phyloP scores from a whole-genome alignment of 2,113 vertebrate genomes.

The Zingel zingel region DNA sequence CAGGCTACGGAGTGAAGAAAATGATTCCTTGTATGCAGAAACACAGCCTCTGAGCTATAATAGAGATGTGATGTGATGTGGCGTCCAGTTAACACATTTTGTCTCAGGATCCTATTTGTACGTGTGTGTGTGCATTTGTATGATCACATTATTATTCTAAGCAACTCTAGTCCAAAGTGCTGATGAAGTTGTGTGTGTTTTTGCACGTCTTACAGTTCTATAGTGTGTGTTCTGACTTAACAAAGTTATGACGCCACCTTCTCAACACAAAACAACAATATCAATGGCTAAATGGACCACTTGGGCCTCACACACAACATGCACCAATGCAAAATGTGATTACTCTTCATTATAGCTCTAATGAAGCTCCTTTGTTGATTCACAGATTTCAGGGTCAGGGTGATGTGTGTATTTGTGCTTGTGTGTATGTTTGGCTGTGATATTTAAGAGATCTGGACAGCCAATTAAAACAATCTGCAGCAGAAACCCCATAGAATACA shows the following conservation, averaged over 20 bases:
- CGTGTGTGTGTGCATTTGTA: conserved; percentile 16
- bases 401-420: conserved; percentile 2
- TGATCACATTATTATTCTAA: conserved; percentile 39
- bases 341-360: conserved; percentile 59
- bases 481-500: conserved; percentile 7
- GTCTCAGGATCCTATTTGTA: not conserved
- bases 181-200: conserved; percentile 55
- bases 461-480: conserved; percentile 58
- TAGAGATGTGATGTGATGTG: conserved; percentile 8
- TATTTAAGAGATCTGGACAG: conserved; percentile 38
- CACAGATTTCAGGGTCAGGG: conserved; percentile 61
- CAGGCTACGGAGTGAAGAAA: conserved; percentile 7
- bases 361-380: conserved; percentile 70
- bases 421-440: conserved; percentile 1
- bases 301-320: conserved; percentile 40
- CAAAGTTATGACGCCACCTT: conserved; percentile 30
- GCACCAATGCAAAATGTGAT: conserved; percentile 52
- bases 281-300: conserved; percentile 55
- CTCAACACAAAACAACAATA: conserved; percentile 43
- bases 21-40: not conserved
- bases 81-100: conserved; percentile 30
- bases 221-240: conserved; percentile 24
- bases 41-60: conserved; percentile 5
- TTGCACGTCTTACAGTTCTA: not conserved
- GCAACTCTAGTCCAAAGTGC: conserved; percentile 45